Evolutionary conservation across 2,888 invertebrate genomes (phyloP).

Genomic region (Calameuta idolon): DNA sequence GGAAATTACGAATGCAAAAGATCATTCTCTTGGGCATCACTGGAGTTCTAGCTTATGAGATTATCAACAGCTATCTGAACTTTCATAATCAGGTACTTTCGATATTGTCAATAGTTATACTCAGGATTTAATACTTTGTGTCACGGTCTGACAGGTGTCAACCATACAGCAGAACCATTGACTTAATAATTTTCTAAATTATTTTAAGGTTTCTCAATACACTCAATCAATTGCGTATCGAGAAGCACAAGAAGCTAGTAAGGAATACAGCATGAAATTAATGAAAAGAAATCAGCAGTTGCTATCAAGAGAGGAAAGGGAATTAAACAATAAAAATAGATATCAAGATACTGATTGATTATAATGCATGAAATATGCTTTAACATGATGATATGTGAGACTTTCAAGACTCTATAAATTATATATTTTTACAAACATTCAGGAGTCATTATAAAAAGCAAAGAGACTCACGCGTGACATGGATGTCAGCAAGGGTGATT

Average conservation of each 20-base stretch:
- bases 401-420: not conserved
- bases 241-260: constrained; percentile 34
- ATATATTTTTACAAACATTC: not conserved
- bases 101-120: not conserved
- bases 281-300: constrained; percentile 35
- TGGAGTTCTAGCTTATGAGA: constrained; percentile 38
- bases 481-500: not conserved
- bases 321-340: not conserved
- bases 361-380: not conserved
- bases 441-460: not conserved
- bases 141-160: not conserved
- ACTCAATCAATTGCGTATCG: constrained; percentile 43
- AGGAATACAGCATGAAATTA: constrained; percentile 34
- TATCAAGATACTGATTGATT: not conserved
- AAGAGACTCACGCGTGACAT: not conserved
- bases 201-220: constrained; percentile 43
- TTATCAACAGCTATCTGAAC: constrained; percentile 38
- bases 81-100: constrained; percentile 37
- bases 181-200: not conserved
- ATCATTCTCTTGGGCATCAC: constrained; percentile 35
- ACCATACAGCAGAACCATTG: not conserved
- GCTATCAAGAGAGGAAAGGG: constrained; percentile 9
- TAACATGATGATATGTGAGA: not conserved
- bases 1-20: constrained; percentile 39
- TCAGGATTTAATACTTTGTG: not conserved